Conservation (phyloP, 2,888 invertebrate genomes). For the Mythimna lalbum region DNA sequence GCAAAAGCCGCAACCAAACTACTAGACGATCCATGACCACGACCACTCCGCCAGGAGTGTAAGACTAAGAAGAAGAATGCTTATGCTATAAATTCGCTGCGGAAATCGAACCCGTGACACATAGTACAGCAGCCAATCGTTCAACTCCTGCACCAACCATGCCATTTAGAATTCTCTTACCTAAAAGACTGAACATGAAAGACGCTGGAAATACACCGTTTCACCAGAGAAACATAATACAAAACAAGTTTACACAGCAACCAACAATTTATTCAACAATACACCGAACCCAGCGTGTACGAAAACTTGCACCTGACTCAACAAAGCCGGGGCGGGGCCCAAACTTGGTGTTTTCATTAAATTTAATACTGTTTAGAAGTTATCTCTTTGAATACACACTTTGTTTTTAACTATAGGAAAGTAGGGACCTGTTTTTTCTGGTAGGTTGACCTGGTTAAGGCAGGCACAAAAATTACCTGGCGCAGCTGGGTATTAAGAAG, state of each 20-base stretch:
- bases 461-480: too few species aligned
- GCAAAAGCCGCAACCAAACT: too few species aligned
- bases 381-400: slow-evolving; percentile 42
- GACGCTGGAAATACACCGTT: not conserved
- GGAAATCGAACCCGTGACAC: too few species aligned
- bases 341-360: slow-evolving; percentile 66
- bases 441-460: slow-evolving; percentile 9
- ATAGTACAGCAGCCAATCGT: too few species aligned
- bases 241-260: slow-evolving; percentile 15
- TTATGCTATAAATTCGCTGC: too few species aligned
- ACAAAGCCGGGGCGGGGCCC: slow-evolving; percentile 29
- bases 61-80: too few species aligned
- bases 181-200: not conserved
- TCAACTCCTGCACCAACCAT: too few species aligned
- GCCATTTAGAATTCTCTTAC: not conserved
- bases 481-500: too few species aligned
- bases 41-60: too few species aligned
- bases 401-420: slow-evolving; percentile 26
- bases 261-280: slow-evolving; percentile 34
- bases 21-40: too few species aligned
- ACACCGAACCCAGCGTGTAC: slow-evolving; percentile 37
- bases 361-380: slow-evolving; percentile 61
- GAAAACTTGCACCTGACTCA: slow-evolving; percentile 35
- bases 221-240: slow-evolving; percentile 4
- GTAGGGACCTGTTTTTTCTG: not conserved